Conservation (phyloP, 2,797 vertebrate species). For the Okamejei kenojei region DNA sequence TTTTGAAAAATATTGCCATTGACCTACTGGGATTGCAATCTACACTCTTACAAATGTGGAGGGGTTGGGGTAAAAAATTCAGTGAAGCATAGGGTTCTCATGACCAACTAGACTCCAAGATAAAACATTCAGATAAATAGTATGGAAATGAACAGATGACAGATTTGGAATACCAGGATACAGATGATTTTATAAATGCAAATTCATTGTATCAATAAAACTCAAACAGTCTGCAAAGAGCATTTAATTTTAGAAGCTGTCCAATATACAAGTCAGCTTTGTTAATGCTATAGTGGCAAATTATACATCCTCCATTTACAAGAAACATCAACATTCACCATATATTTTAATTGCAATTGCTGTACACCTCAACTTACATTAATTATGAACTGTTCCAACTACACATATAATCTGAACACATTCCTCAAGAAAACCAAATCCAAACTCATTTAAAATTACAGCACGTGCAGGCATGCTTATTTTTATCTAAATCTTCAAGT, state of each 20-base stretch:
- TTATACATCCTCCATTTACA: neutral
- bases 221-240: neutral
- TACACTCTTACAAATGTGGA: neutral
- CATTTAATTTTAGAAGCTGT: conserved; percentile 18
- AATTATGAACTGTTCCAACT: neutral
- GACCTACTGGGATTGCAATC: neutral
- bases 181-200: neutral
- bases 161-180: neutral
- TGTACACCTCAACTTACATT: neutral
- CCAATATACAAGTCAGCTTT: neutral
- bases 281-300: neutral
- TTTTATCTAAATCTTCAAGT: neutral
- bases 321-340: neutral
- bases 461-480: conserved; percentile 11
- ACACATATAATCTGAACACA: neutral
- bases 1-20: neutral
- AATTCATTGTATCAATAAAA: neutral
- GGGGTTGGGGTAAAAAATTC: neutral
- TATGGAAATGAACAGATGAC: neutral
- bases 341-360: neutral
- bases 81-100: neutral
- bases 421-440: neutral
- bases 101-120: neutral
- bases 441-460: conserved; percentile 7
- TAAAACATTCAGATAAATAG: neutral